Base-by-base conservation (phyloP, 2,113 vertebrate genomes). In the Spilogale gracilis region DNA sequence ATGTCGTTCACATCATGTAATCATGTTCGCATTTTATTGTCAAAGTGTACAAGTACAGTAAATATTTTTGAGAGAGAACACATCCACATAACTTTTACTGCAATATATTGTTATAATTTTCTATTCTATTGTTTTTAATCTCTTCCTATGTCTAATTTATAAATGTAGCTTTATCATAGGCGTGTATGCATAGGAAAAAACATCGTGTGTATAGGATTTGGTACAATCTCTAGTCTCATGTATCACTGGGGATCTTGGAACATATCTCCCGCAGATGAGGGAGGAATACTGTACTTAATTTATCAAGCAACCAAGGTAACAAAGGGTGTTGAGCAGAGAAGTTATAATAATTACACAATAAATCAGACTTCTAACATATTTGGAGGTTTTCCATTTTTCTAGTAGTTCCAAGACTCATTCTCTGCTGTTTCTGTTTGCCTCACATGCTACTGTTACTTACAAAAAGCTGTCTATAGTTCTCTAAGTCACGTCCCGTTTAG, bases 291-390 rank as follows among this genome's bases (percentile, higher is more conserved):
- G 6, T 89, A 80, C 18, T 73, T 79, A 43, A 43, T 81, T 81
- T 89, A 78, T 71, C 18, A 71, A 96, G 45, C 58, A 74, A 79
- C 2, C 1, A 89, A 93, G 11, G 60, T 95, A 89, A 89, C 50
- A 10, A 95, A 52, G 9, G 56, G 32, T 61, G 58, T 65, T 54
- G 30, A 81, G n/a, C 71, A 60, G 16, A 50, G 81, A 97, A 56
- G 13, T 92, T 94, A 50, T 38, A 67, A 60, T 79, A 74, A 94
- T 87, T 95, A 80, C 32, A 88, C 23, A 69, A 32, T 92, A 80
- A 94, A 71, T 94, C 52, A 56, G 48, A 82, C 17, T 63, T 38
- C 8, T 38, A 45, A 90, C 93, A 61, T 67, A 71, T 20, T 38
- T 86, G 16, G 30, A 85, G 4, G 20, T 85, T 92, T 94, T 79